Percentiles rank a stretch among this genome's conserved stretches.
These are phyloP conservation scores for Capricornis sumatraensis DNA, from an alignment of 2,113 vertebrate species.

Conservation along the genomic window DNA sequence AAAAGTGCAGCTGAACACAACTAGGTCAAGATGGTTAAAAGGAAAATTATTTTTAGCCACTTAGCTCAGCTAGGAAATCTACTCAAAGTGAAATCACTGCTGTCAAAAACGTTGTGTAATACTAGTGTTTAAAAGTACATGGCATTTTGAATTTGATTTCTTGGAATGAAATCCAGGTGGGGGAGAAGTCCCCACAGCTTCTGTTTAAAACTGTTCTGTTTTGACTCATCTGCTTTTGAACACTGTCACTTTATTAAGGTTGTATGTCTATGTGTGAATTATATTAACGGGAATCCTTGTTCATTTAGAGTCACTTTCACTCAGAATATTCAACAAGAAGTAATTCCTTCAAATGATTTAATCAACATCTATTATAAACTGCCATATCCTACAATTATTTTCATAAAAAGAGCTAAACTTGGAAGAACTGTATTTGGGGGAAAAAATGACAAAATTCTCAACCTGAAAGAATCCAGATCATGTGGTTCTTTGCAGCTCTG, in stretches of 20 bases:
- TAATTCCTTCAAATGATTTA: background rate
- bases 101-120: background rate
- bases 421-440: background rate
- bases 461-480: background rate
- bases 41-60: constrained; percentile 15
- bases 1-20: constrained; percentile 18
- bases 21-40: constrained; percentile 37
- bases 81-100: constrained; percentile 18
- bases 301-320: background rate
- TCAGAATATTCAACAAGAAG: background rate
- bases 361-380: background rate
- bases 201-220: background rate
- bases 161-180: background rate
- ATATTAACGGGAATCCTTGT: background rate
- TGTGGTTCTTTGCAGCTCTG: background rate
- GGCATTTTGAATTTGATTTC: background rate
- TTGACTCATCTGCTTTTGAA: background rate
- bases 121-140: background rate
- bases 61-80: constrained; percentile 23
- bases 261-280: background rate
- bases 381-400: background rate
- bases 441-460: background rate
- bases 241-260: background rate
- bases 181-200: background rate
- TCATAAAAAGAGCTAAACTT: background rate